A percentile compares a stretch with the other conserved stretches of the same genome.
Evolutionary conservation across 2,888 invertebrate species (phyloP).

Genomic region (Dyspetes luteomarginatus): DNA sequence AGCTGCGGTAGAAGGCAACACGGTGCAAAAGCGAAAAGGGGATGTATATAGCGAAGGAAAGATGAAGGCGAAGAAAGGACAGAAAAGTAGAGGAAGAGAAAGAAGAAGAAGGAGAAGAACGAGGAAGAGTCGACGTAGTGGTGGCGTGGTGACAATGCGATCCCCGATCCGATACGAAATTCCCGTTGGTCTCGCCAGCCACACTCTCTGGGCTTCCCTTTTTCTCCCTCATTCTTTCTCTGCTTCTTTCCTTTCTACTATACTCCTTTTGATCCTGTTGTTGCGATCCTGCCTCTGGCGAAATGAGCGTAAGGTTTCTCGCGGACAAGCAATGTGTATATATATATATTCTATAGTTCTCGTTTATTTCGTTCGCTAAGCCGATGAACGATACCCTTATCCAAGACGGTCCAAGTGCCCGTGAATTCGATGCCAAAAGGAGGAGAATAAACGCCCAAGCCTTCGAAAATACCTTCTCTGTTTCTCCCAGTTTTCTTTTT

Average conservation of each 20-base stretch:
- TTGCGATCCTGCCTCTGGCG: slow-evolving; percentile 54
- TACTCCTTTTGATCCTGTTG: slow-evolving; percentile 34
- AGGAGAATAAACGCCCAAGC: slow-evolving; percentile 57
- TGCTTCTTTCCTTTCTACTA: background rate
- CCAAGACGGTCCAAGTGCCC: slow-evolving; percentile 52
- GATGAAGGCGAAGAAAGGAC: slow-evolving; percentile 62
- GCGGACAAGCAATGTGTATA: slow-evolving; percentile 3
- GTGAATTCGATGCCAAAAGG: slow-evolving; percentile 65
- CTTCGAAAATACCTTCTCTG: slow-evolving; percentile 73
- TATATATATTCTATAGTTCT: slow-evolving; percentile 49
- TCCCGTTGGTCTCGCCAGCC: slow-evolving; percentile 72
- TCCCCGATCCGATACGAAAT: slow-evolving; percentile 74
- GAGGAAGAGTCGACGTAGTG: slow-evolving; percentile 59
- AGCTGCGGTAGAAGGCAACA: slow-evolving; percentile 63
- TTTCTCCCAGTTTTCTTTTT: slow-evolving; percentile 24
- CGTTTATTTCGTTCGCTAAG: slow-evolving; percentile 72
- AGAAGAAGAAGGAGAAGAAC: slow-evolving; percentile 47
- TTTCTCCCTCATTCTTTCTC: slow-evolving; percentile 31
- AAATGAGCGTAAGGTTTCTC: slow-evolving; percentile 75
- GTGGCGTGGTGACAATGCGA: slow-evolving; percentile 72
- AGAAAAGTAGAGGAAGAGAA: slow-evolving; percentile 41
- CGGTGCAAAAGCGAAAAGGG: slow-evolving; percentile 72
- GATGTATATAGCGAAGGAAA: slow-evolving; percentile 67
- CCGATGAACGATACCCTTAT: slow-evolving; percentile 71
- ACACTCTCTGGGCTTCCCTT: slow-evolving; percentile 70